These are phyloP conservation scores for Scopus umbretta DNA, from an alignment of 2,113 vertebrate species.

Conservation along the genomic window DNA sequence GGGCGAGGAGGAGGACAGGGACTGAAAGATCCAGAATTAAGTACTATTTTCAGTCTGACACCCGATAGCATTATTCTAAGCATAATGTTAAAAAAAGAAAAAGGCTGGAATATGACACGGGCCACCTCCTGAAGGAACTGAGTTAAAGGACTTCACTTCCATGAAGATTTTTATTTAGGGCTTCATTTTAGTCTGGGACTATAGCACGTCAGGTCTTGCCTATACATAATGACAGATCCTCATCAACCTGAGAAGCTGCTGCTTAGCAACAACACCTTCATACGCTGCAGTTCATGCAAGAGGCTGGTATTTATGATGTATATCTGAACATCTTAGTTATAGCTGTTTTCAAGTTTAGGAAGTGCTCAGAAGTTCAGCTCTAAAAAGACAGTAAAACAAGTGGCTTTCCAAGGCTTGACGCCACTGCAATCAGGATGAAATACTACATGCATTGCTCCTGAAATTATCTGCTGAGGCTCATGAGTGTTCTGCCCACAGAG, in stretches of 20 bases:
- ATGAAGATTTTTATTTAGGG: not conserved
- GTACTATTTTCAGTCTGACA: not conserved
- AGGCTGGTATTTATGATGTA: not conserved
- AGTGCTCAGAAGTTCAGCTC: not conserved
- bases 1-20: not conserved
- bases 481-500: not conserved
- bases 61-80: not conserved
- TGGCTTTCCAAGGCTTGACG: not conserved
- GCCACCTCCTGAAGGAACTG: not conserved
- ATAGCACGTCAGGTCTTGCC: not conserved
- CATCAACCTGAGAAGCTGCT: not conserved
- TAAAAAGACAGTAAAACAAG: not conserved
- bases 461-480: not conserved
- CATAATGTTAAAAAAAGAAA: not conserved
- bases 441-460: too few species aligned
- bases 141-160: not conserved
- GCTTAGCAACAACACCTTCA: too few species aligned
- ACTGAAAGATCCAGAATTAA: not conserved
- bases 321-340: rapidly evolving
- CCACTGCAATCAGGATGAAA: too few species aligned
- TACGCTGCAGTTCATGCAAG: not conserved
- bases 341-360: not conserved
- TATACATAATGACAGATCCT: not conserved
- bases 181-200: not conserved
- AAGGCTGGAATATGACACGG: not conserved